phyloP scores from a whole-genome alignment of 2,797 vertebrate species.

The Urocyon cinereoargenteus region DNA sequence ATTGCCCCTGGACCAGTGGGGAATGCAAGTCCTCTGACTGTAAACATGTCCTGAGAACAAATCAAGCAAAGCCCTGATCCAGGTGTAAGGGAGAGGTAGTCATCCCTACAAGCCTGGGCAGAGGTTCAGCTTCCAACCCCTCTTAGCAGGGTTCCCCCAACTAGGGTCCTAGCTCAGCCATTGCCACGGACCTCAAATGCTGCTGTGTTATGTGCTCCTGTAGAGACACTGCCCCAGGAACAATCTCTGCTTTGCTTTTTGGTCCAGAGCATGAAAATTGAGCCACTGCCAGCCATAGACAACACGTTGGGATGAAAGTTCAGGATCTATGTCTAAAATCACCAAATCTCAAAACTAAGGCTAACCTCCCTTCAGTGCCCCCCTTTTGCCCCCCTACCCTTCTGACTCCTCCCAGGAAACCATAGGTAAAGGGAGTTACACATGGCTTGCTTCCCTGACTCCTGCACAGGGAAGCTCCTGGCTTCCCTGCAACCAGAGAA shows the following conservation, averaged over 20 bases:
- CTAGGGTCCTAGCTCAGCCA: background rate
- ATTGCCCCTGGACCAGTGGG: background rate
- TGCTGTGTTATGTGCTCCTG: background rate
- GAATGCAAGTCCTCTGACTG: background rate
- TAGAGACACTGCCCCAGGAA: rapidly evolving
- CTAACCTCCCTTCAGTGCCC: background rate
- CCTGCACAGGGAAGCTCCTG: background rate
- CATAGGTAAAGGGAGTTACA: background rate
- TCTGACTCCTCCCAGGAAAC: background rate
- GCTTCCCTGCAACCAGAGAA: background rate
- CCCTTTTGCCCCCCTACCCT: background rate
- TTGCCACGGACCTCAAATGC: too few relatives aligned
- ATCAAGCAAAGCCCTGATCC: background rate
- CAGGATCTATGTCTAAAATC: background rate
- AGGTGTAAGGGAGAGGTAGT: background rate
- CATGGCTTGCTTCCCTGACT: background rate
- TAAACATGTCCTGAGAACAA: background rate
- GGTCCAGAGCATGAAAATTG: background rate
- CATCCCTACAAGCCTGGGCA: background rate
- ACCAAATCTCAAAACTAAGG: background rate
- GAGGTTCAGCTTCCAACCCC: background rate
- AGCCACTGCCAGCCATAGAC: background rate
- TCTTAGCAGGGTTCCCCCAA: background rate
- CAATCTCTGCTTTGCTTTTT: background rate
- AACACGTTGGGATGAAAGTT: background rate